Conservation (phyloP, 2,888 invertebrate species). For the Dilophus febrilis region DNA sequence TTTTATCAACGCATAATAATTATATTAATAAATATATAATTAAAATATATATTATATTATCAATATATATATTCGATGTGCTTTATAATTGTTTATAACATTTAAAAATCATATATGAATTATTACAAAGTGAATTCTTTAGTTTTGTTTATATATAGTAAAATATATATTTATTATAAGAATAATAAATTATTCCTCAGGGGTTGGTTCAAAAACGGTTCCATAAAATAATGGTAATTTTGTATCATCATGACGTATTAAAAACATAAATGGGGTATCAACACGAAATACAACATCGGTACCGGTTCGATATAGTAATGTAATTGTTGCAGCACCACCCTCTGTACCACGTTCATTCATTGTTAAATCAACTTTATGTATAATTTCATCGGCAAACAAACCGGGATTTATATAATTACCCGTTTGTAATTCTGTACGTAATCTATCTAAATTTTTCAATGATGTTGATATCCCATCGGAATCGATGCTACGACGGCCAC, state of each 20-base stretch:
- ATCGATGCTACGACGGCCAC: conserved; percentile 10
- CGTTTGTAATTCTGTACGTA: conserved; percentile 6
- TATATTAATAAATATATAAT: too few species aligned
- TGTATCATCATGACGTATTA: conserved; percentile 45
- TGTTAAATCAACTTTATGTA: conserved; percentile 43
- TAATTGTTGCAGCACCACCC: conserved; percentile 43
- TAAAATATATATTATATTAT: too few species aligned
- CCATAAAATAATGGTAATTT: conserved; percentile 50
- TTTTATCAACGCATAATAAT: too few species aligned
- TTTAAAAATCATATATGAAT: too few species aligned
- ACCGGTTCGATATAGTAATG: conserved; percentile 36
- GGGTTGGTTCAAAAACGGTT: conserved; percentile 35
- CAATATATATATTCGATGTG: too few species aligned
- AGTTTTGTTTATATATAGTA: too few species aligned
- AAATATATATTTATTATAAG: too few species aligned
- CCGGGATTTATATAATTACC: conserved; percentile 23
- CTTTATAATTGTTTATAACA: too few species aligned
- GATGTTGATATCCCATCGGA: conserved; percentile 1
- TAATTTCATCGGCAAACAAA: conserved; percentile 38
- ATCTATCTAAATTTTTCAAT: conserved; percentile 11
- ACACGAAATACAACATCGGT: conserved; percentile 32
- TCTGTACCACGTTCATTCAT: conserved; percentile 48
- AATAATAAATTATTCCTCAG: background rate
- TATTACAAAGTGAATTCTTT: too few species aligned
- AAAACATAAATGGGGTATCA: conserved; percentile 49